Evolutionary conservation across 92 coral and sea anemone species (phyloP).

Genomic region (Phymanthus crucifer): DNA sequence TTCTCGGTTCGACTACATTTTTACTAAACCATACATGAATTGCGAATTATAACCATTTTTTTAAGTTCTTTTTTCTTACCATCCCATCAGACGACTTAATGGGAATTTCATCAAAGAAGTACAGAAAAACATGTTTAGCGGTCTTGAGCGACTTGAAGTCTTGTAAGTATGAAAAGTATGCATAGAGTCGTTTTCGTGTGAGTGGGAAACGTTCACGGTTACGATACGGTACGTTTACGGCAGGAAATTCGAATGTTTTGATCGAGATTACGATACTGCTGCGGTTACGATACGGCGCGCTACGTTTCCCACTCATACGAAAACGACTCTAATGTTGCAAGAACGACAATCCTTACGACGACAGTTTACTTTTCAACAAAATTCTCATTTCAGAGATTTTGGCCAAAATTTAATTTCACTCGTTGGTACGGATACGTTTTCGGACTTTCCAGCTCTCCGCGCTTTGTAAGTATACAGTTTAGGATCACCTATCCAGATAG

Average conservation of each 20-base stretch:
- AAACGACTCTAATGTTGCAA: too few relatives aligned
- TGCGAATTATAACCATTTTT: not conserved
- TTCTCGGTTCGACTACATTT: too few relatives aligned
- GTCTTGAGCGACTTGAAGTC: not conserved
- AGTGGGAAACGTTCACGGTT: too few relatives aligned
- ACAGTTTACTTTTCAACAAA: not conserved
- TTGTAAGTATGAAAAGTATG: not conserved
- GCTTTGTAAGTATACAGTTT: conserved; percentile 22
- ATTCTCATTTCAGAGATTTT: conserved; percentile 32
- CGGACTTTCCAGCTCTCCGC: conserved; percentile 13
- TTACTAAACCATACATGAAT: too few relatives aligned
- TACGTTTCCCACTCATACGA: too few relatives aligned
- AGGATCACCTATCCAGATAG: not conserved
- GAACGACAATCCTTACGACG: not conserved
- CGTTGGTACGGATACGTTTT: conserved; percentile 22
- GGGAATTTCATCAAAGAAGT: not conserved
- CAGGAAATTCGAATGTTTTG: too few relatives aligned
- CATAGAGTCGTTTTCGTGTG: too few relatives aligned
- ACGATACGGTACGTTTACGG: too few relatives aligned
- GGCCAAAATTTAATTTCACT: conserved; percentile 27
- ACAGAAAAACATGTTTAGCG: not conserved
- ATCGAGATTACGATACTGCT: too few relatives aligned
- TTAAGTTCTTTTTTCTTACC: not conserved
- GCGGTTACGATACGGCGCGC: too few relatives aligned
- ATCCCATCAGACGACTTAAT: not conserved